Evolutionary conservation across 2,888 invertebrate genomes (phyloP).

Genomic region (Punctoribates punctum): DNA sequence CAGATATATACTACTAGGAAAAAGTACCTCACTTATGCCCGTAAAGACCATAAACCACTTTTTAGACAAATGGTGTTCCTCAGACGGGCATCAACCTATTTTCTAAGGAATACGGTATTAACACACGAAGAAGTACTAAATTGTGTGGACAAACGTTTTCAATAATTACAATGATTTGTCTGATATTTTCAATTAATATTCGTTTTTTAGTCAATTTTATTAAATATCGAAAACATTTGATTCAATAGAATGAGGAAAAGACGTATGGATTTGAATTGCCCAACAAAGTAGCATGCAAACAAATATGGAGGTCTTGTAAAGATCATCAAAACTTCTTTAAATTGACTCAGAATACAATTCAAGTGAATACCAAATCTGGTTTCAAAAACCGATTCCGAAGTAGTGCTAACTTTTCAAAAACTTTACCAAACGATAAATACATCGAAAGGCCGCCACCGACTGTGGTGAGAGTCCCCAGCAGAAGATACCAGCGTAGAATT

Average conservation of each 20-base stretch:
- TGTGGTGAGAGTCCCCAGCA: slow-evolving; percentile 73
- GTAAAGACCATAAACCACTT: no score
- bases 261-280: slow-evolving; percentile 95
- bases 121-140: no score
- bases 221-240: slow-evolving; percentile 42
- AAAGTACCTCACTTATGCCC: no score
- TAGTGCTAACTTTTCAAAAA: neutral
- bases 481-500: slow-evolving; percentile 61
- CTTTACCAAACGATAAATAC: slow-evolving; percentile 7
- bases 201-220: no score
- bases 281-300: slow-evolving; percentile 85
- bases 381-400: slow-evolving; percentile 50
- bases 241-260: slow-evolving; percentile 75
- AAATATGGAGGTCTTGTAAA: slow-evolving; percentile 91
- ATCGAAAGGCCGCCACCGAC: slow-evolving; percentile 62
- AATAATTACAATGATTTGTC: no score
- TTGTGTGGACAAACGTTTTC: no score
- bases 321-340: slow-evolving; percentile 77
- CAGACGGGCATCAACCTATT: no score
- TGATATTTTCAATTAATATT: no score
- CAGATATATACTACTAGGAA: no score
- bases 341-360: slow-evolving; percentile 48
- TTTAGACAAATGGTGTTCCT: no score
- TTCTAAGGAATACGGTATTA: no score
- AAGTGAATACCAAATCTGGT: slow-evolving; percentile 4